Percentiles rank a stretch among this genome's conserved stretches.
phyloP scores from a whole-genome alignment of 2,888 invertebrate species.

The Exocentrus adspersus region DNA sequence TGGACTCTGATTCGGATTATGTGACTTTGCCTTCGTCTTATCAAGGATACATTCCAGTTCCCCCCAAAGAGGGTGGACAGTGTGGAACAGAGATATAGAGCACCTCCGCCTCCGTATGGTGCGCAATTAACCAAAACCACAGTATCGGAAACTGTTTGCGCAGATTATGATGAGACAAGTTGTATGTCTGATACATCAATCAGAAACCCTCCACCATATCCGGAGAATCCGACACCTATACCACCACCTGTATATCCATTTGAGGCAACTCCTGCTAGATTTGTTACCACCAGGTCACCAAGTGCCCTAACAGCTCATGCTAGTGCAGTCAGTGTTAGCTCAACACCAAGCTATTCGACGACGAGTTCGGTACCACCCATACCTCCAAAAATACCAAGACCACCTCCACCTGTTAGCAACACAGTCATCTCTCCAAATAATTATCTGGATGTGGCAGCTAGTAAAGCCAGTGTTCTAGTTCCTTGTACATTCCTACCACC shows the following conservation, averaged over 20 bases:
- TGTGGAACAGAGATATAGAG: constrained; percentile 62
- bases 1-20: constrained; percentile 91
- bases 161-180: constrained; percentile 54
- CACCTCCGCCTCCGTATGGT: constrained; percentile 64
- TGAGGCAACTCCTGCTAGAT: constrained; percentile 79
- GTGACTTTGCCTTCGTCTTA: constrained; percentile 75
- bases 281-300: constrained; percentile 81
- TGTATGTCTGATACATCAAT: constrained; percentile 56
- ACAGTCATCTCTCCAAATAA: constrained; percentile 70
- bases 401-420: constrained; percentile 62
- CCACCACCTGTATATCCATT: constrained; percentile 71
- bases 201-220: constrained; percentile 77
- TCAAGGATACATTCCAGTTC: constrained; percentile 70
- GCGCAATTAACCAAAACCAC: constrained; percentile 54
- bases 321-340: constrained; percentile 72
- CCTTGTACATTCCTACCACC: constrained; percentile 67
- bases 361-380: constrained; percentile 63
- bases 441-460: constrained; percentile 71
- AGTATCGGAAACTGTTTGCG: constrained; percentile 37
- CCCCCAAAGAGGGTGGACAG: constrained; percentile 78
- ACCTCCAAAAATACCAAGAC: constrained; percentile 64
- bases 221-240: constrained; percentile 64
- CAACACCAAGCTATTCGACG: constrained; percentile 70
- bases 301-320: constrained; percentile 82
- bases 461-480: constrained; percentile 65